These are phyloP conservation scores for Entelurus aequoreus DNA, from an alignment of 2,113 vertebrate species.

Conservation along the genomic window DNA sequence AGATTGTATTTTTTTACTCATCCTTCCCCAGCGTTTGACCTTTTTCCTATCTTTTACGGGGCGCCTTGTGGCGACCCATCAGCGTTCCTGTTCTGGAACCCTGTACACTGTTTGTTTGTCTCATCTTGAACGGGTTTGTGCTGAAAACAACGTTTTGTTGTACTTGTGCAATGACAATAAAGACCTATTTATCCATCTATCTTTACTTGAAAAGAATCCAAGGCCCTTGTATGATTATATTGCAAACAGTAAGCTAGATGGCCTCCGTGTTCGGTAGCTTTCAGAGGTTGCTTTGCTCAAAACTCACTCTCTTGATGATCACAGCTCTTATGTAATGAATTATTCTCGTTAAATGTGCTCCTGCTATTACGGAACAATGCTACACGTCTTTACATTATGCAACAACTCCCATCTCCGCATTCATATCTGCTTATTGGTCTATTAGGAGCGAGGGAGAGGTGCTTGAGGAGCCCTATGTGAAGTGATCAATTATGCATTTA, in stretches of 20 bases:
- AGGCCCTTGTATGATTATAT: slow-evolving; percentile 26
- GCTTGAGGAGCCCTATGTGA: slow-evolving; percentile 12
- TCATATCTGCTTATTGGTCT: slow-evolving; percentile 25
- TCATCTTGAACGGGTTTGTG: no score
- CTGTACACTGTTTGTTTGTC: no score
- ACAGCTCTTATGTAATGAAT: slow-evolving; percentile 16
- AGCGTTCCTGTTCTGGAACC: no score
- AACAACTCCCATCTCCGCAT: slow-evolving; percentile 22
- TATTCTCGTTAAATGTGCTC: slow-evolving; percentile 25
- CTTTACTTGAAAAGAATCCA: slow-evolving; percentile 43
- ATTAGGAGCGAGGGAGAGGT: slow-evolving; percentile 21
- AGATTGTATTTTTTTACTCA: no score
- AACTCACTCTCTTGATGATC: slow-evolving; percentile 4
- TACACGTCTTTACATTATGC: slow-evolving; percentile 16
- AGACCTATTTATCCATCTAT: no score
- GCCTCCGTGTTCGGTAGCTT: slow-evolving; percentile 13
- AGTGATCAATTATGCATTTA: slow-evolving; percentile 8
- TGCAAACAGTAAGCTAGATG: slow-evolving; percentile 23
- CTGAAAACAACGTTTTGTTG: no score
- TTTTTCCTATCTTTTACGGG: no score
- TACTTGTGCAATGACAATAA: no score
- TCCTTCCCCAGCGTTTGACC: no score
- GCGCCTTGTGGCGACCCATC: no score
- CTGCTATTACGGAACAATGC: slow-evolving; percentile 14
- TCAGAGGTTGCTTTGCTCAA: slow-evolving; percentile 14